These are phyloP conservation scores for Microcebus tavaratra DNA, from an alignment of 2,113 vertebrate genomes.

Conservation along the genomic window DNA sequence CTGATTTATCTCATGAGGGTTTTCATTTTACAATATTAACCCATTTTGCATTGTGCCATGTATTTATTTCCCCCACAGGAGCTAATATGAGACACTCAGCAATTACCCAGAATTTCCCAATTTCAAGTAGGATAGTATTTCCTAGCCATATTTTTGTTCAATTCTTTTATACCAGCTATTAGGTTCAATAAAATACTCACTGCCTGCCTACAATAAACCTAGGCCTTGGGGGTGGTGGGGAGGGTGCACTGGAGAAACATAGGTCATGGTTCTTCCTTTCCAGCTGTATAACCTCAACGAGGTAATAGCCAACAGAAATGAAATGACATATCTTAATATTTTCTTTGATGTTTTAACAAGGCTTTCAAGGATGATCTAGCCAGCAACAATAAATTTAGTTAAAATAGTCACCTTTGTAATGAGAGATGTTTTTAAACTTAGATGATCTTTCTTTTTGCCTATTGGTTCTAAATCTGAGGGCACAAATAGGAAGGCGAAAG, in stretches of 20 bases:
- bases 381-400: neutral
- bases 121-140: conserved; percentile 63
- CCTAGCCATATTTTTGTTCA: neutral
- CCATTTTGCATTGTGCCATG: conserved; percentile 52
- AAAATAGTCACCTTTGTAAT: neutral
- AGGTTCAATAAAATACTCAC: neutral
- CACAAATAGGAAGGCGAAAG: neutral
- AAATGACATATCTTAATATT: neutral
- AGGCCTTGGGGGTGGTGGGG: neutral
- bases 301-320: neutral
- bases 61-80: neutral
- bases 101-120: conserved; percentile 51
- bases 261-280: neutral
- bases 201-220: neutral
- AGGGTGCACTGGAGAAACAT: neutral
- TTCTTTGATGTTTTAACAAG: neutral
- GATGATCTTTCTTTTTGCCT: neutral
- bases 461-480: neutral
- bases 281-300: too few species aligned
- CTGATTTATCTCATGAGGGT: conserved; percentile 36
- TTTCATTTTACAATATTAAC: conserved; percentile 61
- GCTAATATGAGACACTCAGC: conserved; percentile 49
- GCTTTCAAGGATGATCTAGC: neutral
- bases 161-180: conserved; percentile 39
- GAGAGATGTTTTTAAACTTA: neutral